Evolutionary conservation across 2,797 vertebrate species (phyloP).

Genomic region (Tauraco hartlaubi): DNA sequence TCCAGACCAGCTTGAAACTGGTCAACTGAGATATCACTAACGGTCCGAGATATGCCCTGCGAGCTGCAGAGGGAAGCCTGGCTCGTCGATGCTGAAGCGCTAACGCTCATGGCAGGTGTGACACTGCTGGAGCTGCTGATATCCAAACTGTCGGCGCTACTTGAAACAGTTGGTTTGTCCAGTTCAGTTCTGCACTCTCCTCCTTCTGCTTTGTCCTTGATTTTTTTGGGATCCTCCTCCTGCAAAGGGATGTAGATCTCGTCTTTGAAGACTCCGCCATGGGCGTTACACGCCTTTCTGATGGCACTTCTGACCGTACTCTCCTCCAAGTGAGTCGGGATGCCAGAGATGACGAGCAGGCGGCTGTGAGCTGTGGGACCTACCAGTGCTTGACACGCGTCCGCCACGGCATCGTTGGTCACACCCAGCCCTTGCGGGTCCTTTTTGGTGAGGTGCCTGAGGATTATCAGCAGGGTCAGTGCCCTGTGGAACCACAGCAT

Average conservation of each 20-base stretch:
- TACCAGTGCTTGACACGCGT: constrained; percentile 95
- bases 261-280: constrained; percentile 96
- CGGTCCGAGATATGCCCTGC: constrained; percentile 90
- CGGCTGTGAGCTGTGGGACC: constrained; percentile 94
- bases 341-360: constrained; percentile 95
- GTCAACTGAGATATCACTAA: constrained; percentile 91
- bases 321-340: constrained; percentile 97
- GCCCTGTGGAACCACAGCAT: constrained; percentile 98
- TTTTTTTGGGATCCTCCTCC: constrained; percentile 90
- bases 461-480: constrained; percentile 94
- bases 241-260: constrained; percentile 97
- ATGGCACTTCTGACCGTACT: constrained; percentile 90
- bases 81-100: constrained; percentile 93
- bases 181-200: constrained; percentile 84
- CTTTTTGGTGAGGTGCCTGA: constrained; percentile 93
- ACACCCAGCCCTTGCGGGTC: constrained; percentile 95
- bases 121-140: constrained; percentile 92
- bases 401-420: constrained; percentile 93
- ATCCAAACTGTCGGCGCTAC: constrained; percentile 89
- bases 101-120: constrained; percentile 92
- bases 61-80: constrained; percentile 96
- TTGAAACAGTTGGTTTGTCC: constrained; percentile 80
- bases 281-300: constrained; percentile 94
- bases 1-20: constrained; percentile 85
- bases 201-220: constrained; percentile 83